phyloP scores from a whole-genome alignment of 2,113 vertebrate genomes.

The Coryphaenoides rupestris region DNA sequence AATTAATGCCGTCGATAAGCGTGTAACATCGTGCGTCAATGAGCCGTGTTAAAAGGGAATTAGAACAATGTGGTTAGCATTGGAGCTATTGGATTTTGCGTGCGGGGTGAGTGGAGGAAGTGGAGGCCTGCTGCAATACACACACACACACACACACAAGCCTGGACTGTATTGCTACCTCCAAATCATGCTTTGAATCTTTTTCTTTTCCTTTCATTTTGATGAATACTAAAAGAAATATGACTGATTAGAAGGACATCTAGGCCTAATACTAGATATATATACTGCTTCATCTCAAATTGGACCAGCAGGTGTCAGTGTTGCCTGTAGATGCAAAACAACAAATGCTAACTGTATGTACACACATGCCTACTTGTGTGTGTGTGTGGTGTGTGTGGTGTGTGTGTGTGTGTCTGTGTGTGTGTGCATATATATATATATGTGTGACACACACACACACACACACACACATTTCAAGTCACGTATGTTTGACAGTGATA shows the following conservation, averaged over 20 bases:
- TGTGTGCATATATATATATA: neutral
- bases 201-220: too few species aligned
- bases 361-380: neutral
- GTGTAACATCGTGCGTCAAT: conserved; percentile 78
- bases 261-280: neutral
- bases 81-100: neutral
- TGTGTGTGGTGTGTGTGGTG: neutral
- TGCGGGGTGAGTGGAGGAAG: neutral
- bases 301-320: conserved; percentile 66
- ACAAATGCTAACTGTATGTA: neutral
- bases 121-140: neutral
- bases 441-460: neutral
- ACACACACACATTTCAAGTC: neutral
- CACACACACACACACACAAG: too few species aligned
- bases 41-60: conserved; percentile 74
- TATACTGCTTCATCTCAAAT: neutral
- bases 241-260: neutral
- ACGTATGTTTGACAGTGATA: neutral
- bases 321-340: conserved; percentile 41
- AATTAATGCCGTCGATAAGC: conserved; percentile 86
- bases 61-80: conserved; percentile 32
- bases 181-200: too few species aligned
- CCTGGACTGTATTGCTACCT: too few species aligned
- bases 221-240: neutral
- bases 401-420: too few species aligned